These are phyloP conservation scores for Acrossocheilus wenchowensis DNA, from an alignment of 2,797 vertebrate genomes.

Conservation along the genomic window DNA sequence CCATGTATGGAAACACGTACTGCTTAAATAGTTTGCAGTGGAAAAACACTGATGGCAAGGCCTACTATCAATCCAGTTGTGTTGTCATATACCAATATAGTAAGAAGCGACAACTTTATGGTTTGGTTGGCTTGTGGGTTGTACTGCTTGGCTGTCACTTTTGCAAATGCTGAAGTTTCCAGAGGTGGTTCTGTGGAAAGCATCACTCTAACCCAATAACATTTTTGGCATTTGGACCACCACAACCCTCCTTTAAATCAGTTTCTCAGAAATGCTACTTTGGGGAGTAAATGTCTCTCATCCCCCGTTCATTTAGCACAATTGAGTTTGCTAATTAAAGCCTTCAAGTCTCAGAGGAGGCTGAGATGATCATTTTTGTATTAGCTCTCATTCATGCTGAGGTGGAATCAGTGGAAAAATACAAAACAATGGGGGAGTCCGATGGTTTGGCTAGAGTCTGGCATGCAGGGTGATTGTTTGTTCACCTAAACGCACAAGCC, in stretches of 20 bases:
- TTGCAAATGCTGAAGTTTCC: constrained; percentile 67
- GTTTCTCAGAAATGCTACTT: constrained; percentile 42
- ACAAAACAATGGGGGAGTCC: constrained; percentile 10
- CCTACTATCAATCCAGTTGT: neutral
- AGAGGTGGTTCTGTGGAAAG: constrained; percentile 38
- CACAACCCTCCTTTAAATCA: constrained; percentile 2
- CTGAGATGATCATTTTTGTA: neutral
- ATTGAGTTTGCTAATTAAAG: constrained; percentile 62
- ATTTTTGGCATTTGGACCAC: constrained; percentile 14
- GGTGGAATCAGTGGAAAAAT: constrained; percentile 14
- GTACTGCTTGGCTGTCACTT: constrained; percentile 44
- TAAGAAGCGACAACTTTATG: constrained; percentile 53
- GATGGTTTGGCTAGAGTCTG: constrained; percentile 1
- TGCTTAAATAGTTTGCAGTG: neutral
- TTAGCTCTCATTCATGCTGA: neutral
- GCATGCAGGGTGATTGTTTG: neutral
- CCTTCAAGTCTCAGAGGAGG: constrained; percentile 2
- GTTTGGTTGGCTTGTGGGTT: constrained; percentile 40
- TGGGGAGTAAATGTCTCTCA: constrained; percentile 60
- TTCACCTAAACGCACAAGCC: neutral
- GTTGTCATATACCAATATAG: neutral
- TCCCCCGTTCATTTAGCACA: constrained; percentile 63
- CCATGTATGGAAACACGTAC: neutral
- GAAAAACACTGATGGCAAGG: neutral
- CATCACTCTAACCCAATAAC: constrained; percentile 46